Evolutionary conservation across 2,113 vertebrate genomes (phyloP), one percentile per base, ranked within the genome.

Genomic region (Perccottus glenii): DNA sequence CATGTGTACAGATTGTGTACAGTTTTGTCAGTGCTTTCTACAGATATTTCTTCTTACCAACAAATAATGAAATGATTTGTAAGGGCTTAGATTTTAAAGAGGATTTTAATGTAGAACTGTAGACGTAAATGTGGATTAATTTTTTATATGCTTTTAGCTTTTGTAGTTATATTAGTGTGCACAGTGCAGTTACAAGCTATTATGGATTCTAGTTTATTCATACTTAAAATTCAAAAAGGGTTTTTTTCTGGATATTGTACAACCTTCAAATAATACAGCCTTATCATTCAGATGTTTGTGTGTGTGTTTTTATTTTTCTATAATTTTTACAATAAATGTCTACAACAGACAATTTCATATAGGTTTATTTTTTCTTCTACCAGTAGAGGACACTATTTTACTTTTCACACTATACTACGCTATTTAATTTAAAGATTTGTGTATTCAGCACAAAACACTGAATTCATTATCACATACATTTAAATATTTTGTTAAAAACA

Each of bases 291-390:
- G 64, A 74, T 74, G 44, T 61, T 65, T n/a, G n/a, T n/a, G n/a
- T n/a, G n/a, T n/a, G n/a, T n/a, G n/a, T 56, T 73, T 12, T n/a
- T 55, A 36, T 16, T 12, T 75, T 80, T 14, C 73, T 16, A 73
- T 73, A 11, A 57, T 67, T 74, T 87, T 89, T 81, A 75, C 77
- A 92, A 91, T 93, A 92, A 93, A 92, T n/a, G 11, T 76, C 63
- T 84, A 27, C n/a, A 56, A 16, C 67, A 57, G n/a, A 43, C 73
- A 43, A 44, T 36, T 55, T 36, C 2, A 10, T 16, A 15, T 35
- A n/a, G 11, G 7, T 10, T 47, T 68, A 9, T 48, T 16, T 44
- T 70, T 71, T 75, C 8, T 46, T n/a, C n/a, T n/a, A n/a, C 80
- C 90, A 91, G 86, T 82, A 80, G 88, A 78, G 86, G 88, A 9